phyloP scores from a whole-genome alignment of 2,113 vertebrate species.

The Atlantisia rogersi region DNA sequence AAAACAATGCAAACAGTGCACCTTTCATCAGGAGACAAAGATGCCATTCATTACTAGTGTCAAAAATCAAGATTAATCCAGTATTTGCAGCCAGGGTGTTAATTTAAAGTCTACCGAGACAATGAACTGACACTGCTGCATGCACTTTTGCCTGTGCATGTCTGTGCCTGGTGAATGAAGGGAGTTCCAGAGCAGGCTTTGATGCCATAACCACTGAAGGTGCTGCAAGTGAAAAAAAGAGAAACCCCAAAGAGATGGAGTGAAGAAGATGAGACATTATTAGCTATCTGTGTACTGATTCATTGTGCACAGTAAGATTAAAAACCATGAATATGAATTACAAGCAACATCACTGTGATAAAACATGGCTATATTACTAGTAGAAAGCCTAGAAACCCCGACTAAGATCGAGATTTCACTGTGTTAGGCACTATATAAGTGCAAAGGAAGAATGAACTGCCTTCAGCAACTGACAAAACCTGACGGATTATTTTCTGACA shows the following conservation, averaged over 20 bases:
- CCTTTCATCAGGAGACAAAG: background rate
- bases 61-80: background rate
- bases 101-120: background rate
- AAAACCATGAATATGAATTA: background rate
- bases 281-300: background rate
- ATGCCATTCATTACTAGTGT: background rate
- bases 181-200: background rate
- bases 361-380: background rate
- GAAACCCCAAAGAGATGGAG: background rate
- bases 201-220: background rate
- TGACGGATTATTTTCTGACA: background rate
- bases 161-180: fast-evolving
- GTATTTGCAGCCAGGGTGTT: background rate
- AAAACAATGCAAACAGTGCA: background rate
- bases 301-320: background rate
- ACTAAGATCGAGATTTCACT: background rate
- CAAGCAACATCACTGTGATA: background rate
- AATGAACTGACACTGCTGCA: background rate
- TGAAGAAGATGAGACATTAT: background rate
- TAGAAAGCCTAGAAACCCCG: background rate
- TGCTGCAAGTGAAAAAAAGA: background rate
- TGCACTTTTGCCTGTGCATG: fast-evolving
- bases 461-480: background rate
- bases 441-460: background rate
- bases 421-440: background rate